Percentiles rank a stretch among this genome's conserved stretches.
These are phyloP conservation scores for Heliothis subflexa DNA, from an alignment of 1,140 invertebrate species.

Conservation along the genomic window DNA sequence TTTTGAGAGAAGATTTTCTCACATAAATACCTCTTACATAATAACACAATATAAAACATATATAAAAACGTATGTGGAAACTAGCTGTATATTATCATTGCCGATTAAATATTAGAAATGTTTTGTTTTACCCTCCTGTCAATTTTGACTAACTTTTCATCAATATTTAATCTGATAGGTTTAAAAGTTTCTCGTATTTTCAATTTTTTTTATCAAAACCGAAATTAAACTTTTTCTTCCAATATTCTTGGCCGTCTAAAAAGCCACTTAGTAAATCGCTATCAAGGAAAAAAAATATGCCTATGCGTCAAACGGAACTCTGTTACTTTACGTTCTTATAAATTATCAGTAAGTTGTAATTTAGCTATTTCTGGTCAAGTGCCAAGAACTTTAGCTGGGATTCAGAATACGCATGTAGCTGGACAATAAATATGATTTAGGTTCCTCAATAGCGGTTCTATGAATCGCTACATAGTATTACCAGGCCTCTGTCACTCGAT, in stretches of 20 bases:
- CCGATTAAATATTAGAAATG: no score
- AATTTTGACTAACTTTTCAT: no score
- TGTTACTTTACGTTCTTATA: constrained; percentile 34
- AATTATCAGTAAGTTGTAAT: constrained; percentile 42
- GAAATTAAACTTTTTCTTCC: no score
- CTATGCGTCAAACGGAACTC: constrained; percentile 6
- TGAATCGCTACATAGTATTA: constrained; percentile 21
- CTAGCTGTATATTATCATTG: no score
- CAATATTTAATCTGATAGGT: no score
- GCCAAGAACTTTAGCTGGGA: constrained; percentile 43
- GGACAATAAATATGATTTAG: constrained; percentile 46
- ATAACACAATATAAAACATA: no score
- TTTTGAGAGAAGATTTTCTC: neutral
- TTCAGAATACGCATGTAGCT: constrained; percentile 39
- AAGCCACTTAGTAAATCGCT: neutral
- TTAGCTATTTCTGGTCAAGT: constrained; percentile 32
- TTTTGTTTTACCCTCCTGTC: no score
- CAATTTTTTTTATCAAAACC: no score
- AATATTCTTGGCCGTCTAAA: neutral
- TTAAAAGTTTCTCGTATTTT: no score
- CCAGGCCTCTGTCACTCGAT: no score
- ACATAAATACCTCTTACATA: no score
- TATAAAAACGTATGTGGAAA: no score
- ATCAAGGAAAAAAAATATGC: neutral
- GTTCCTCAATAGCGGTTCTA: constrained; percentile 23